These are phyloP conservation scores for Cyanoderma ruficeps DNA, from an alignment of 2,113 vertebrate genomes.

Conservation along the genomic window DNA sequence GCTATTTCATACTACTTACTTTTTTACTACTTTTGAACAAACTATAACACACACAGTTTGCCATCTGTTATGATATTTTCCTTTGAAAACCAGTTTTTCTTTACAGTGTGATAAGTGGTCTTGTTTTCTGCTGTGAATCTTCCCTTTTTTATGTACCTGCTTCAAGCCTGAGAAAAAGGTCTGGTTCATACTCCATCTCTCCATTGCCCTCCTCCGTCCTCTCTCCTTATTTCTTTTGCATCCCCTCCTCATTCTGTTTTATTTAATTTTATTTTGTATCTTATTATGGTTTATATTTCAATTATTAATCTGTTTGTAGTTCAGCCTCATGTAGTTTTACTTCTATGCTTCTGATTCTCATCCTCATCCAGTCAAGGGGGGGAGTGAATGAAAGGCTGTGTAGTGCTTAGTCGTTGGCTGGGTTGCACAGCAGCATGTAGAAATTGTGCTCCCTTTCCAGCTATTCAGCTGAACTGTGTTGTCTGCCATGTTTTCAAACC, in stretches of 20 bases:
- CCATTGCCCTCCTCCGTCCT: neutral
- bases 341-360: neutral
- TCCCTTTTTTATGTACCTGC: neutral
- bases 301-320: neutral
- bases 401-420: neutral
- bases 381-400: neutral
- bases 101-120: neutral
- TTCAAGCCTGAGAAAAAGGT: neutral
- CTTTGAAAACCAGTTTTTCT: slow-evolving; percentile 12
- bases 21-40: slow-evolving; percentile 43
- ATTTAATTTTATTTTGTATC: neutral
- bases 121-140: neutral
- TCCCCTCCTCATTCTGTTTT: neutral
- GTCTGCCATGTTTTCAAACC: neutral
- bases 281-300: neutral
- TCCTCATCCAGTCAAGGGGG: too few relatives aligned
- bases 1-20: neutral
- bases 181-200: neutral
- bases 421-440: rapidly evolving
- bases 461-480: neutral
- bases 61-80: slow-evolving; percentile 26
- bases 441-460: neutral
- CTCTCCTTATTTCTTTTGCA: neutral
- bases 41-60: neutral
- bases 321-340: neutral